phyloP scores from a whole-genome alignment of 2,113 vertebrate species.

The Cercopithecus mona region DNA sequence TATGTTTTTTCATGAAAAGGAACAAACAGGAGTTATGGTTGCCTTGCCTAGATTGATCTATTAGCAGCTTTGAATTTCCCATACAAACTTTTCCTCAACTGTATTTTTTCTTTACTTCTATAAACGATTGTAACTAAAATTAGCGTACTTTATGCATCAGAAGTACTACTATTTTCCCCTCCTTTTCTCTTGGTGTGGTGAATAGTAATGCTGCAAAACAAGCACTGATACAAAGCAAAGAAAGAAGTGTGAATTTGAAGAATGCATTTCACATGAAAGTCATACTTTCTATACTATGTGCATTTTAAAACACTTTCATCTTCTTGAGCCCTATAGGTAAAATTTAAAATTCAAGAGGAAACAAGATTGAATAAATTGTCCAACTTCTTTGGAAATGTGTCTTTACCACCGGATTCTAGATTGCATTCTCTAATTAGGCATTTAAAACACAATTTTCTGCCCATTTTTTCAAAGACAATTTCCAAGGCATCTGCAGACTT shows the following conservation, averaged over 20 bases:
- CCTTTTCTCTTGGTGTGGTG: constrained; percentile 36
- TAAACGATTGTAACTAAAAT: constrained; percentile 49
- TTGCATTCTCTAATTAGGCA: neutral
- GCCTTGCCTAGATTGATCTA: constrained; percentile 26
- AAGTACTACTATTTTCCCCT: neutral
- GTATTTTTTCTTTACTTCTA: constrained; percentile 2
- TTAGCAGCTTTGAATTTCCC: constrained; percentile 19
- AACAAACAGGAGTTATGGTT: neutral
- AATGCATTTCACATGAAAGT: neutral
- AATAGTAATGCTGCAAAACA: neutral
- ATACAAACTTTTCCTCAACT: neutral
- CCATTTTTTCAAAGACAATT: neutral
- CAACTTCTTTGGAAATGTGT: neutral
- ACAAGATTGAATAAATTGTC: neutral
- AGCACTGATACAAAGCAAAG: neutral
- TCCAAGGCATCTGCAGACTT: neutral
- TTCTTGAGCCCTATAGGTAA: neutral
- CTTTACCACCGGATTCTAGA: neutral
- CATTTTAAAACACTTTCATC: neutral
- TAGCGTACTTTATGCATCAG: neutral
- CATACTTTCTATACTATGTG: neutral
- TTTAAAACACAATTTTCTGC: neutral
- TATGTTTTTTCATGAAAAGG: neutral
- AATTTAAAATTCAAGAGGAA: constrained; percentile 30
- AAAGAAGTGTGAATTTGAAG: neutral